Evolutionary conservation across 2,113 vertebrate genomes (phyloP), one percentile per base, ranked within the genome.

Genomic region (Alethe castanea): DNA sequence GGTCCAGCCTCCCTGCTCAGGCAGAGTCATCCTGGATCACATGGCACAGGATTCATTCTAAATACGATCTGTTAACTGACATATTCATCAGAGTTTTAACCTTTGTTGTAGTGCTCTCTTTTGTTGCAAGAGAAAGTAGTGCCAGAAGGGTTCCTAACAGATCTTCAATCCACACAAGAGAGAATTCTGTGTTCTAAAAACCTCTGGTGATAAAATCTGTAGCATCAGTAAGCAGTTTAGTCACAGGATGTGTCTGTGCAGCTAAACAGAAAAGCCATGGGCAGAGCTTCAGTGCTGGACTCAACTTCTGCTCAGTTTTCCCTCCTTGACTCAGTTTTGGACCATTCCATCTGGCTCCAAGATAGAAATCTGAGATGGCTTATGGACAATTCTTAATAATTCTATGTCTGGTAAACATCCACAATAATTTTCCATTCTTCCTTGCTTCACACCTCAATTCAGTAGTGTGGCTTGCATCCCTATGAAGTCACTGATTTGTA

Each of bases 161-260:
- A 36, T 59, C 36, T 31, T 44, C 36, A 52, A 14, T 42, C 17
- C 31, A 44, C 31, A 33, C 36, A 59, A 31, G 53, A 25, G 17
- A 76, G 42, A 57, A 35, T 42, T 12, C 5, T 67, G 8, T 59
- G 20, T 25, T 44, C 61, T 59, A 18, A 52, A 77, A 42, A 42
- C 31, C 25, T 31, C 44, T 50, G 44, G 5, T 50, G 31, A 19
- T 35, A 59, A 59, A 57, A 42, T 50, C 71, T 25, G 31, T 66
- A 50, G 31, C 31, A 13, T 76, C 61, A 57, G 36, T 35, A 25
- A 22, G 19, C 61, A 42, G 31, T 66, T 57, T 66, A 16, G 8
- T 66, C 0, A 0, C 10, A 42, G 42, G 19, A 74, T 65, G 60
- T 74, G 35, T 40, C 24, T 57, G 0, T 42, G 52, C 17, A 66